Evolutionary conservation across 1,140 invertebrate genomes (phyloP), one percentile per base, ranked within the genome.

Genomic region (Drosophila malerkotliana): DNA sequence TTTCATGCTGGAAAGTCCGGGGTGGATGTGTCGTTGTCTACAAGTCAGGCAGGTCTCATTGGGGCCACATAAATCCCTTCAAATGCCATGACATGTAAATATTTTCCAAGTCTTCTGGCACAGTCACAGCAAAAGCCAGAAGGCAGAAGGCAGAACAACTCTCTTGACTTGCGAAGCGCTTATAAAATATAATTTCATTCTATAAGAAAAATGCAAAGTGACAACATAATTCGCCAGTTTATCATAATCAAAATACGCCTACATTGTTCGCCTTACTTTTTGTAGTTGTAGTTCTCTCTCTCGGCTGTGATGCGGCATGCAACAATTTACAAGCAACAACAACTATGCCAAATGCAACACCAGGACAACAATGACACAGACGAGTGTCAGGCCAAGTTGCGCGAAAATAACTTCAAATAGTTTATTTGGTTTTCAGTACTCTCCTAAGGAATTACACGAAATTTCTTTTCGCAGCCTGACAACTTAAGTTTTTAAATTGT

Each of bases 201-300:
- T 87, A 83, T 88, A 88, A 77, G 83, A 88, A 88, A 87, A 90
- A 90, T 90, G 88, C 82, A 90, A 90, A 90, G 82, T 90, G 88
- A 90, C 88, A 90, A 90, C 88, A 90, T 90, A 90, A 90, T 90
- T 90, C 88, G 88, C 88, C 88, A 90, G 88, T 90, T 90, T 90
- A 90, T 90, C 88, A 90, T 90, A 90, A 90, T 90, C 88, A 90
- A 90, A 87, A 90, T 83, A 90, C 88, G 88, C 88, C 88, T 83
- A 90, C 88, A 88, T 87, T 84, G 67, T 74, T 66, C 54, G 54
- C 60, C 57, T 59, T 72, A 48, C 28, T 63, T 76, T 72, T 74
- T 72, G 67, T 60, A 66, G 57, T 62, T 66, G 39, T 53, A 45
- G 14, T 26, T 8, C 54, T n/a, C 44, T 59, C 41, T 34, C 39